phyloP scores from a whole-genome alignment of 2,113 vertebrate species.

The Phainopepla nitens region DNA sequence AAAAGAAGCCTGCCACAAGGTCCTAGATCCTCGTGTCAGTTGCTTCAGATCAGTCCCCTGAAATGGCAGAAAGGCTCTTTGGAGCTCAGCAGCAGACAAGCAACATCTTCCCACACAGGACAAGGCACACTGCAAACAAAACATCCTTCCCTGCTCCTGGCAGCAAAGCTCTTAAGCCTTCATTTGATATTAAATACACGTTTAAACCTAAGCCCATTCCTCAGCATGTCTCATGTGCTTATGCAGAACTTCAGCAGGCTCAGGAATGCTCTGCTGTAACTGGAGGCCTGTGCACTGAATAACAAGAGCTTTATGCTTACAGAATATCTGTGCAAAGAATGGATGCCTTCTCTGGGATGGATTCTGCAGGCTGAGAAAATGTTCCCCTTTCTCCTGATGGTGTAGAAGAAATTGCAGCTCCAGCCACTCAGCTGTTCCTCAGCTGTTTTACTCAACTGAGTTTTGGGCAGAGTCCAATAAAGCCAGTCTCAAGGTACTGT shows the following conservation, averaged over 20 bases:
- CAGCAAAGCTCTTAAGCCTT: slow-evolving; percentile 35
- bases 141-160: not conserved
- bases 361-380: not conserved
- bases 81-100: not conserved
- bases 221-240: not conserved
- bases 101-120: not conserved
- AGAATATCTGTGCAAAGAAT: not conserved
- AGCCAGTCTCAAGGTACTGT: not conserved
- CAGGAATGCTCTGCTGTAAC: not conserved
- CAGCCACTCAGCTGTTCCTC: not conserved
- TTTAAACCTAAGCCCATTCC: slow-evolving; percentile 17
- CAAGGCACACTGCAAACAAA: not conserved
- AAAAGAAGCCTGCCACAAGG: not conserved
- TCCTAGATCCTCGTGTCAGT: not conserved
- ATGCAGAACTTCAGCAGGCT: not conserved
- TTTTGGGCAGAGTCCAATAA: not conserved
- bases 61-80: not conserved
- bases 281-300: not conserved
- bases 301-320: not conserved
- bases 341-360: not conserved
- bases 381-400: not conserved
- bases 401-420: not conserved
- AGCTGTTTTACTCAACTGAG: not conserved
- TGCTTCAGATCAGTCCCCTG: not conserved
- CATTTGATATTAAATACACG: not conserved